Base-by-base conservation (phyloP, 2,113 vertebrate genomes). In the Chloebia gouldiae region DNA sequence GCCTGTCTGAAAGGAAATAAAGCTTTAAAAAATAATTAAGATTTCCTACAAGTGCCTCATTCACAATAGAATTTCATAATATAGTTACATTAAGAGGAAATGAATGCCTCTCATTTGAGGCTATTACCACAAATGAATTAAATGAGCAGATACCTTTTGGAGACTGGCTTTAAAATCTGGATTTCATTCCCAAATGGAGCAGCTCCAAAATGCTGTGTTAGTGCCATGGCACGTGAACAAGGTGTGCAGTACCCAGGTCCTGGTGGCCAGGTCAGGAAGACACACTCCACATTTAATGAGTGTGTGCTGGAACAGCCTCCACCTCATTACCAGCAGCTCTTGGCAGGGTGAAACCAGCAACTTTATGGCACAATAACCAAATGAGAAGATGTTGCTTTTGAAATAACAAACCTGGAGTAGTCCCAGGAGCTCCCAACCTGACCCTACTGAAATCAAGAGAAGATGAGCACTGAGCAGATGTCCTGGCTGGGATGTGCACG, bases 1-100 rank as follows among this genome's bases (percentile, higher is more conserved):
- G 53, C 39, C 82, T 95, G 72, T 68, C 69, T 90, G 87, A 70
- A 77, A 91, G 93, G 84, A 96, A 90, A 47, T 28, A 87, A 88
- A 90, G 87, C 87, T 90, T 93, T 88, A 97, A 93, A 91, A 96
- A 95, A 95, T 89, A 89, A 94, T 95, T 91, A 95, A 94, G 87
- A 88, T 90, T 94, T 90, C 68, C 78, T 94, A 68, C 81, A 95
- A 94, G 85, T 91, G 50, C 45, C 39, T 95, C 75, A 51, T 81
- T 81, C 88, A 93, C 91, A 90, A 90, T 85, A 90, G 71, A 82
- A 61, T 73, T 95, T 90, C 63, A 63, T 90, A 70, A 88, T 85
- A 76, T 9, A 42, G 63, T 86, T 93, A 82, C 10, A 22, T 72
- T 91, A 72, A 85, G 84, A 85, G 90, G 81, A 94, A 94, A 96